Conservation (phyloP, 1,140 invertebrate genomes). For the Mizuhopecten yessoensis region DNA sequence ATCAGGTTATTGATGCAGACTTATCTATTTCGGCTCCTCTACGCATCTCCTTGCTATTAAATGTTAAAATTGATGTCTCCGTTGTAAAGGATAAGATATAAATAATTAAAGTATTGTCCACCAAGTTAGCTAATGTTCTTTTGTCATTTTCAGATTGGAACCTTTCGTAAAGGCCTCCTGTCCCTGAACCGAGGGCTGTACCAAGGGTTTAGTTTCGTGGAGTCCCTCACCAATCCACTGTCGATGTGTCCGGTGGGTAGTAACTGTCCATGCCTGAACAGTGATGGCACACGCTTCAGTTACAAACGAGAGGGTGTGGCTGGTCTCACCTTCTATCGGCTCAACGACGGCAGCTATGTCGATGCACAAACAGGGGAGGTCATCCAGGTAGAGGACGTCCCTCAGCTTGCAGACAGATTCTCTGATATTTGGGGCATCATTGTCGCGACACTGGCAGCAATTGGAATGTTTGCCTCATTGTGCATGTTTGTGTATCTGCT, state of each 20-base stretch:
- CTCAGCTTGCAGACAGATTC: conserved; percentile 78
- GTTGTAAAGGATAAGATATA: too few species aligned
- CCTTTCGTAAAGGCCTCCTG: conserved; percentile 63
- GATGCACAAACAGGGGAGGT: conserved; percentile 76
- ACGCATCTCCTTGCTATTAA: too few species aligned
- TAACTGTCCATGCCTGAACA: conserved; percentile 74
- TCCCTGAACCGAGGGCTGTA: conserved; percentile 57
- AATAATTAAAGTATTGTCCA: too few species aligned
- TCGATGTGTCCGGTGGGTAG: conserved; percentile 73
- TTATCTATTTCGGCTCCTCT: too few species aligned
- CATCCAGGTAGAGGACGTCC: conserved; percentile 72
- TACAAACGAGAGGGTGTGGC: conserved; percentile 61
- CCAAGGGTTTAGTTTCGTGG: conserved; percentile 62
- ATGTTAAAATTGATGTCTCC: too few species aligned
- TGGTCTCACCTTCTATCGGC: conserved; percentile 72
- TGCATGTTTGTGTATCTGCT: conserved; percentile 84
- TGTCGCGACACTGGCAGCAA: conserved; percentile 79
- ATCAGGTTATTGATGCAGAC: too few species aligned
- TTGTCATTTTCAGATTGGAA: conserved; percentile 72
- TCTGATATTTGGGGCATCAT: conserved; percentile 83
- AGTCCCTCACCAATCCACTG: conserved; percentile 55
- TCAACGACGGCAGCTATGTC: conserved; percentile 75
- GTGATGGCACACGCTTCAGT: conserved; percentile 44
- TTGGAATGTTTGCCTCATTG: conserved; percentile 81
- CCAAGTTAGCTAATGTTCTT: too few species aligned